Percentiles rank a stretch among this genome's conserved stretches.
Conservation (phyloP, 1,140 invertebrate species). For the Penaeus japonicus region DNA sequence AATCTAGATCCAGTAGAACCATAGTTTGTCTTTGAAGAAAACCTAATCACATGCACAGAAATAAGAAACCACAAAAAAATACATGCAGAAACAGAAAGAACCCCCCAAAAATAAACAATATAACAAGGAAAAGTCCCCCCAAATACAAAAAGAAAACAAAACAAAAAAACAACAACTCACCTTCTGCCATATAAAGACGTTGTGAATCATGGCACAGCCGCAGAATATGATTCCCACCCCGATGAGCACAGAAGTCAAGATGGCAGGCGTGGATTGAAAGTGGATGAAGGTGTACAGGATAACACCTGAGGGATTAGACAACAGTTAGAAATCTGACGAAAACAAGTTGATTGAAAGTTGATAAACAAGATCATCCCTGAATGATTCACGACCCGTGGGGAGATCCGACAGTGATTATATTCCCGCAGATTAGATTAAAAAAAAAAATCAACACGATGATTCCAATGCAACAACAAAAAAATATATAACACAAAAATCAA, state of each 20-base stretch:
- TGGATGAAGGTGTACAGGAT: slow-evolving; percentile 92
- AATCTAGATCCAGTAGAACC: too few relatives aligned
- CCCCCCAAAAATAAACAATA: too few relatives aligned
- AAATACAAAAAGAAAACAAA: not conserved
- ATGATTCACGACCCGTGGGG: too few relatives aligned
- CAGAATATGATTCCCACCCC: slow-evolving; percentile 90
- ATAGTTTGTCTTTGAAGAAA: too few relatives aligned
- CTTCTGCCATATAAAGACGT: slow-evolving; percentile 92
- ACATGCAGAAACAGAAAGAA: not conserved
- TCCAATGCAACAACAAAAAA: not conserved
- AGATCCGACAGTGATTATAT: too few relatives aligned
- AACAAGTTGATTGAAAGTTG: not conserved
- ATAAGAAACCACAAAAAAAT: too few relatives aligned
- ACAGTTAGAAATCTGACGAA: not conserved
- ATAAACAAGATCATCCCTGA: not conserved
- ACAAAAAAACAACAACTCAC: slow-evolving; percentile 64
- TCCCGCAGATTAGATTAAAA: too few relatives aligned
- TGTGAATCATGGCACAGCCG: slow-evolving; percentile 91
- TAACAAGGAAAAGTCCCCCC: not conserved
- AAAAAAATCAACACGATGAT: not conserved
- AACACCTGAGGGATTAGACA: slow-evolving; percentile 74
- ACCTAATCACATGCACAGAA: too few relatives aligned
- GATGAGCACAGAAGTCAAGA: slow-evolving; percentile 87
- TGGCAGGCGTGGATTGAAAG: slow-evolving; percentile 89
- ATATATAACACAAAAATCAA: too few relatives aligned